Base-by-base conservation (phyloP, 2,797 vertebrate species). In the Pagetopsis macropterus region DNA sequence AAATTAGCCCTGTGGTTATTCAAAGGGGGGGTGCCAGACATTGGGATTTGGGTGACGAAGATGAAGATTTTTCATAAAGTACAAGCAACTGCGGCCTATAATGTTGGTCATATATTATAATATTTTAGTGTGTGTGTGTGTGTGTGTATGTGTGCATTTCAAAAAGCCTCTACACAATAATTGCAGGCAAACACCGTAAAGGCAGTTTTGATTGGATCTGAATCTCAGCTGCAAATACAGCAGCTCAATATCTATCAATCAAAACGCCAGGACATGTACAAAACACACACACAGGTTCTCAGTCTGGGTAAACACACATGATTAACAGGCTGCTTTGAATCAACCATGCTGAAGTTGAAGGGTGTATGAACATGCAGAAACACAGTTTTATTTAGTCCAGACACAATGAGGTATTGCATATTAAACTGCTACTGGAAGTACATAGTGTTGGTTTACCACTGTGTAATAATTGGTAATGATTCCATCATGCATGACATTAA, bases 211-310 rank as follows among this genome's bases (percentile, higher is more conserved):
- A 83, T 75, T 79, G 78, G 55, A 68, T 73, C 40, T 70, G 69
- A 80, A 68, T 75, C 66, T 68, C 41, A 43, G 69, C 76, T 43
- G 57, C 17, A 75, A 74, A 77, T 56, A 76, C 65, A 56, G 68
- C 41, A 1, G 82, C 75, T 83, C 85, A 81, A 64, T 76, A 55
- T 65, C 72, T 41, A 74, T 76, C 66, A 75, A 70, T 80, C 79
- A 82, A 57, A 74, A 51, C 21, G 27, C 19, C 70, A 3, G 23
- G 62, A 70, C 70, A 46, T 72, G 71, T 52, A 71, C 41, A 73
- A 79, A 54, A 74, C 56, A 27, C 23, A 9, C 21, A 52, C 21
- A 55, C 31, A 2, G 55, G 48, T 48, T 62, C 62, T 57, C 71
- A 50, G 70, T 21, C 55, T 58, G 60, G 54, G 43, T 70, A 76